phyloP scores from a whole-genome alignment of 2,888 invertebrate species.

The Ormyrus thymus region DNA sequence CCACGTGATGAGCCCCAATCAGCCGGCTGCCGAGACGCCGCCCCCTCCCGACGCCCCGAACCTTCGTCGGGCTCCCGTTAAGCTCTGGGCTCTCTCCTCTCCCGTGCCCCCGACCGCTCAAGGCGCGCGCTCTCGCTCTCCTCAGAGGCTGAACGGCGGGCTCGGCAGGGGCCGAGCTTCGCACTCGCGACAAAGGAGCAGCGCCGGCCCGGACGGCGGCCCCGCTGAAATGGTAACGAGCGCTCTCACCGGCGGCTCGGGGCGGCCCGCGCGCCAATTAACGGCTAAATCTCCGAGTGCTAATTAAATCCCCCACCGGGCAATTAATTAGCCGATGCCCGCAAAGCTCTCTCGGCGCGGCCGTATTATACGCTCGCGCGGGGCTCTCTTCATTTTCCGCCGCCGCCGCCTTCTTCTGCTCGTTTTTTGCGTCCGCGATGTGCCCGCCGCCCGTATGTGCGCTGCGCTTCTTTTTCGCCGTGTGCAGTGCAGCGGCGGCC shows the following conservation, averaged over 20 bases:
- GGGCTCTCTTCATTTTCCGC: background rate
- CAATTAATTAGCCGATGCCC: constrained; percentile 62
- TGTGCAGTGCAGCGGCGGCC: background rate
- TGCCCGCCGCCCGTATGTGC: background rate
- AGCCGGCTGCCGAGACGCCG: too few species aligned
- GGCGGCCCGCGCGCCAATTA: constrained; percentile 59
- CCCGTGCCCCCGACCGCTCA: background rate
- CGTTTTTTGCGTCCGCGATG: background rate
- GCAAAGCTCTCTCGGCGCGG: background rate
- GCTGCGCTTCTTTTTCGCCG: background rate
- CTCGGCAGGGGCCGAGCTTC: too few species aligned
- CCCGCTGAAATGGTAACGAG: too few species aligned
- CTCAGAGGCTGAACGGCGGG: too few species aligned
- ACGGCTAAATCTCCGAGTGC: constrained; percentile 60
- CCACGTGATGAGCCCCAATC: too few species aligned
- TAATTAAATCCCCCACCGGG: constrained; percentile 61
- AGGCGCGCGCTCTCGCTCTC: background rate
- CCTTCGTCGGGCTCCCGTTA: too few species aligned
- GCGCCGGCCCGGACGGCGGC: background rate
- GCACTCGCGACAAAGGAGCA: too few species aligned
- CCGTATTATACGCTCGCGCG: constrained; percentile 9
- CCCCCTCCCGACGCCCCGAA: too few species aligned
- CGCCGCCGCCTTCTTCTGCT: background rate
- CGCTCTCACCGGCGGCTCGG: background rate
- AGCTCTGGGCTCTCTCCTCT: background rate